Evolutionary conservation across 2,113 vertebrate genomes (phyloP), one percentile per base, ranked within the genome.

Genomic region (Coturnix japonica): DNA sequence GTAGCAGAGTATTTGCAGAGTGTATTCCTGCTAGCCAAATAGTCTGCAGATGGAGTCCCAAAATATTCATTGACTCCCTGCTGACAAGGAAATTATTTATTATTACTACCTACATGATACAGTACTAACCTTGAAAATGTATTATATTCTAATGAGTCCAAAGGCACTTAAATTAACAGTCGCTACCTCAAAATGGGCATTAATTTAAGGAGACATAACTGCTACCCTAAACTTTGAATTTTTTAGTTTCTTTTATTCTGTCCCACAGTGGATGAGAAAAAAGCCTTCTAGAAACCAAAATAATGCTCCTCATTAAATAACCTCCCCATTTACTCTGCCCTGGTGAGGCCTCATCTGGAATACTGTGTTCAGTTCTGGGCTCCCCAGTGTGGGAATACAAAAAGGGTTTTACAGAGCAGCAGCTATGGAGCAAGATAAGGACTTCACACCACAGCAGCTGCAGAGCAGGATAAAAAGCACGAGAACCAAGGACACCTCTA

Each of bases 71-170:
- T 95, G 95, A 95, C 94, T 94, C 88, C 95, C 94, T 88, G 93
- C 93, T 96, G 95, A 90, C 90, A 95, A 93, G 82, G 39, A 95
- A 95, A 96, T 96, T 96, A 96, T 96, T 96, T 96, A 96, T 96
- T 96, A 88, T 95, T 95, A 85, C 88, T 95, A 96, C 95, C 94
- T 95, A 95, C 93, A 88, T 93, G 92, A 95, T 95, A 85, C 91
- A 94, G 65, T 91, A 81, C 87, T 96, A 95, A 96, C 94, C 95
- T 96, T 96, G 95, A 95, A 96, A 96, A 90, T 69, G 81, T 76
- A 94, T 95, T 96, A 90, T 93, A 90, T 72, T 95, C 76, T 95
- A 95, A 95, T 95, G 85, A 95, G 80, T 72, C 91, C 85, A 94
- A 81, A 88, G 57, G 51, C 57, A 77, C 60, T 95, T 91, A 73